Percentiles rank a stretch among this genome's conserved stretches.
Conservation (phyloP, 2,797 vertebrate genomes). For the Petrocephalus sullivani region DNA sequence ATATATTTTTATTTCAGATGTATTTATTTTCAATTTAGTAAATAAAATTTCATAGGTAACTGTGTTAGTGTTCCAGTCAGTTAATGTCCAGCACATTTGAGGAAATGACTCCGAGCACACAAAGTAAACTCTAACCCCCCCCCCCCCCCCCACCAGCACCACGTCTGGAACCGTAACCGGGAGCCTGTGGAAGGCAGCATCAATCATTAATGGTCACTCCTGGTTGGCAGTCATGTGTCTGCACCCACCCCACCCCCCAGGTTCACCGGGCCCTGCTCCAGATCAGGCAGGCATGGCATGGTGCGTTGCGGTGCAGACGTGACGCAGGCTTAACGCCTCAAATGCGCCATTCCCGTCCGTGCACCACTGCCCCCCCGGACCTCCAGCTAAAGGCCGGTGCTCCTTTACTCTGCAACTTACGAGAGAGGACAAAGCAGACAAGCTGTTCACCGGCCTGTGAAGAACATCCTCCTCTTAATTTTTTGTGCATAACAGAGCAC, state of each 20-base stretch:
- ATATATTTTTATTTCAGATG: neutral
- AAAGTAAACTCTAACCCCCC: neutral
- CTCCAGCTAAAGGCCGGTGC: constrained; percentile 49
- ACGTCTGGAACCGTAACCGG: neutral
- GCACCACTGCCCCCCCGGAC: constrained; percentile 35
- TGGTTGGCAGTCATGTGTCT: neutral
- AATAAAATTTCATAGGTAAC: neutral
- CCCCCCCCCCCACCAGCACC: neutral
- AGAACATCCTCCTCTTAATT: neutral
- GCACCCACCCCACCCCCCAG: constrained; percentile 25
- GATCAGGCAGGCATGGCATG: neutral
- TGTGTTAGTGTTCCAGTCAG: neutral
- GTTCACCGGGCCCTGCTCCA: neutral
- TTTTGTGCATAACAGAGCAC: neutral
- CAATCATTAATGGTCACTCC: constrained; percentile 3
- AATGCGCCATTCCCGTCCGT: constrained; percentile 43
- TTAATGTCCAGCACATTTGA: neutral
- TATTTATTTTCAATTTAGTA: neutral
- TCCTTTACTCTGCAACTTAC: constrained; percentile 44
- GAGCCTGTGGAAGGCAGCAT: neutral
- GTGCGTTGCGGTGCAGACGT: neutral
- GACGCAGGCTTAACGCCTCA: neutral
- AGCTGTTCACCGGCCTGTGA: constrained; percentile 29
- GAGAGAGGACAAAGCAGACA: constrained; percentile 46
- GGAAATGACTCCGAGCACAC: neutral